These are phyloP conservation scores for Engraulis encrasicolus DNA, from an alignment of 2,113 vertebrate genomes.

Conservation along the genomic window DNA sequence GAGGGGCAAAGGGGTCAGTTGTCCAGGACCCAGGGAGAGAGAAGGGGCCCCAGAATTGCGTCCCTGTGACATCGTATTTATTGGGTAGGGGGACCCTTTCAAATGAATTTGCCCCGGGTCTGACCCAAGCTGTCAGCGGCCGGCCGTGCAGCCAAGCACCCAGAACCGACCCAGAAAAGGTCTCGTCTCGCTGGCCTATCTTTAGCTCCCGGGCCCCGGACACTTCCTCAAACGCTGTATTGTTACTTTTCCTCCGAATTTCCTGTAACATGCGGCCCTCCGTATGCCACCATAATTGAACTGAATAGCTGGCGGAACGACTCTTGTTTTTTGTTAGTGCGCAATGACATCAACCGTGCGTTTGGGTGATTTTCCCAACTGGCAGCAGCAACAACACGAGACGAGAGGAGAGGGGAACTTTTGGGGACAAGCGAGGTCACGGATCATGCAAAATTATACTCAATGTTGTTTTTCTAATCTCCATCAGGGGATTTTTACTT, in stretches of 20 bases:
- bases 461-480: neutral
- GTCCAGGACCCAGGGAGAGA: no score
- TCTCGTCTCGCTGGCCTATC: neutral
- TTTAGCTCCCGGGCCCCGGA: neutral
- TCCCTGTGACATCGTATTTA: no score
- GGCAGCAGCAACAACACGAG: neutral
- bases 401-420: no score
- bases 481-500: neutral
- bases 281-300: neutral
- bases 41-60: no score
- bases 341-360: neutral
- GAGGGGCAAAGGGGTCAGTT: no score
- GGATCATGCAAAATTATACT: neutral
- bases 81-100: no score
- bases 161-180: neutral
- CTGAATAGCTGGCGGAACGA: neutral
- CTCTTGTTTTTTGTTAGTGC: conserved; percentile 2
- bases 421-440: conserved; percentile 5
- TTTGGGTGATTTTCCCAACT: neutral
- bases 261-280: neutral
- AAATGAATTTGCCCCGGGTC: no score
- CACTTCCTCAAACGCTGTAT: neutral
- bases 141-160: neutral
- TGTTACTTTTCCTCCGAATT: neutral
- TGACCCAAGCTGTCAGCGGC: no score